Evolutionary conservation across 1,140 invertebrate genomes (phyloP), one percentile per base, ranked within the genome.

Genomic region (Drosophila varians): DNA sequence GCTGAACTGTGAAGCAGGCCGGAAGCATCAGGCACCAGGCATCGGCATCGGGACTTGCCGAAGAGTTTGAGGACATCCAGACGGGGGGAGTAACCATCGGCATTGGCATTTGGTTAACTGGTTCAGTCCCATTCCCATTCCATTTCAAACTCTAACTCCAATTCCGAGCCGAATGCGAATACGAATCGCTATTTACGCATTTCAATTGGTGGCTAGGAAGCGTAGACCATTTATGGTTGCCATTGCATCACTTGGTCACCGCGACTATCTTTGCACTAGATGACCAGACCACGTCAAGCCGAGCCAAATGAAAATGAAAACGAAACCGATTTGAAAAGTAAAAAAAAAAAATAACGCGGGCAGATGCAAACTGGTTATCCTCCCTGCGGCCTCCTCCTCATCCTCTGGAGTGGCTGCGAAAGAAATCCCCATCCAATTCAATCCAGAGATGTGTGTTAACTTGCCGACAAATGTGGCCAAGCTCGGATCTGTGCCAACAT

Each of bases 101-200:
- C 80, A 86, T 86, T 86, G 80, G 80, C 80, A 86, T 86, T 86
- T 86, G 80, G 80, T 72, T 54, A 86, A 86, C 80, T 86, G 80
- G 80, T 86, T 86, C 68, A 72, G 5, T 40, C 56, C 38, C 14
- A 19, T 9, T 19, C 38, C 38, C n/a, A 21, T 16, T 16, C 23
- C 25, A 12, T 9, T 12, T 56, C 26, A n/a, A 12, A 42, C 6
- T 42, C 38, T 7, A 38, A 16, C 36, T 16, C 1, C 4, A 38
- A 38, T 9, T 38, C 36, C 36, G 16, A 14, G 4, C 14, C 36
- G 8, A 38, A 14, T 38, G 9, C 1, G 18, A 49, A 47, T 57
- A 21, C 55, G 43, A 60, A 61, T 46, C 58, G 14, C 40, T 47
- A 65, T 65, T 34, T 49, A 53, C 76, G 71, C 64, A 55, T 70